Conservation (phyloP, 2,888 invertebrate genomes). For the Strigamia crassipes region DNA sequence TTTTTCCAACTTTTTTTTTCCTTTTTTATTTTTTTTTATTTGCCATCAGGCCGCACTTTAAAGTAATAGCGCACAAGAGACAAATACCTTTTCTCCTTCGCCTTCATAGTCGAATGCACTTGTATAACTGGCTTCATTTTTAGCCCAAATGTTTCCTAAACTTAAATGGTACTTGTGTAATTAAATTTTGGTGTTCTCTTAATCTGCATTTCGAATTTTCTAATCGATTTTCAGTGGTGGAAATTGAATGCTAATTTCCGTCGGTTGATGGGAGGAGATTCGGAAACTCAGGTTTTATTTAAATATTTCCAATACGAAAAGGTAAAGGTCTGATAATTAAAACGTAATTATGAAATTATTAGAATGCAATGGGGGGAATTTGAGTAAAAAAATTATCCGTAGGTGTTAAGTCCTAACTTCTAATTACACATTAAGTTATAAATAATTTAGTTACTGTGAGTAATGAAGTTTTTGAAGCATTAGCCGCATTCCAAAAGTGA, state of each 20-base stretch:
- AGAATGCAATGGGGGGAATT: too few species aligned
- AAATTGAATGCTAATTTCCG: constrained; percentile 26
- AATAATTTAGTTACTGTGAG: too few species aligned
- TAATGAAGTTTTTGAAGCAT: too few species aligned
- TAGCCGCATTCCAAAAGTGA: too few species aligned
- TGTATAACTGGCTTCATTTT: constrained; percentile 14
- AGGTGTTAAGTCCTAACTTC: too few species aligned
- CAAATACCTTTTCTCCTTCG: neutral
- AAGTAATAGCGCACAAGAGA: constrained; percentile 35
- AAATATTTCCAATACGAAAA: neutral
- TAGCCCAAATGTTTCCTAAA: constrained; percentile 8
- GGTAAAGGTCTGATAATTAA: too few species aligned
- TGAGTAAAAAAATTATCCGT: too few species aligned
- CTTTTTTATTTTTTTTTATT: neutral
- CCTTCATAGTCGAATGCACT: constrained; percentile 11
- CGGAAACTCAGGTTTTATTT: neutral
- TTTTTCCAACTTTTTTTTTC: neutral
- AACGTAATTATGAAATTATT: too few species aligned
- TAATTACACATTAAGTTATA: too few species aligned
- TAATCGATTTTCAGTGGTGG: neutral
- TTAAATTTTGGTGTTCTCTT: constrained; percentile 8
- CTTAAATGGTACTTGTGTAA: constrained; percentile 15
- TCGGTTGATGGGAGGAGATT: neutral
- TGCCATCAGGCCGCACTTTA: constrained; percentile 29
- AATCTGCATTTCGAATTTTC: constrained; percentile 28